Conservation (phyloP, 2,113 vertebrate species). For the Prolemur simus region DNA sequence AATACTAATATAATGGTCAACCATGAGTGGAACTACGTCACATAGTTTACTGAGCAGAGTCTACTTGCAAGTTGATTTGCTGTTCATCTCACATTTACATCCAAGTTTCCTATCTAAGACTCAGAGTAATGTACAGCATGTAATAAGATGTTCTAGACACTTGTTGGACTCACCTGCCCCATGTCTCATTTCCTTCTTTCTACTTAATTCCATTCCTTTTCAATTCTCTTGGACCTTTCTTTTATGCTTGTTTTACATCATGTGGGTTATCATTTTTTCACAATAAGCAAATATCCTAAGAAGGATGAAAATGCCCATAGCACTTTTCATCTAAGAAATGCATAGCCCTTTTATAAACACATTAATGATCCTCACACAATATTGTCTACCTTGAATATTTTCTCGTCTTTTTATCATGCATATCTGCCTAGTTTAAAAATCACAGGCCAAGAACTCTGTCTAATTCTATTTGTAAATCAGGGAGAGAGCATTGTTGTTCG, state of each 20-base stretch:
- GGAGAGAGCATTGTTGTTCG: neutral
- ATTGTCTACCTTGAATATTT: slow-evolving; percentile 37
- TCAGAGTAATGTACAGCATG: neutral
- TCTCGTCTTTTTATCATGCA: slow-evolving; percentile 31
- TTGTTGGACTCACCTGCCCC: neutral
- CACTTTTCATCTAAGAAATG: neutral
- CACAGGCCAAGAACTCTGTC: slow-evolving; percentile 62
- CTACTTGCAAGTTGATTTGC: neutral
- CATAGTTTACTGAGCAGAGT: neutral
- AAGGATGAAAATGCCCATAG: neutral
- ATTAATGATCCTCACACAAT: neutral
- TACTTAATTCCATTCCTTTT: neutral
- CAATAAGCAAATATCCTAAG: slow-evolving; percentile 5
- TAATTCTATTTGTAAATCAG: slow-evolving; percentile 69
- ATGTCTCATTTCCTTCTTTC: neutral
- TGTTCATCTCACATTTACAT: neutral
- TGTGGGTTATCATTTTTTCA: neutral
- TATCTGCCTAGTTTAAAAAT: slow-evolving; percentile 55
- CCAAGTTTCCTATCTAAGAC: no score
- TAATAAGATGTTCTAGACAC: neutral
- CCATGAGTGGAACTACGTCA: neutral
- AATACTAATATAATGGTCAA: neutral
- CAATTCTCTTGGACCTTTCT: neutral
- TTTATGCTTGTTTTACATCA: slow-evolving; percentile 26
- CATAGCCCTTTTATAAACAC: neutral